Evolutionary conservation across 2,113 vertebrate genomes (phyloP), one percentile per base, ranked within the genome.

Genomic region (Heliornis fulica): DNA sequence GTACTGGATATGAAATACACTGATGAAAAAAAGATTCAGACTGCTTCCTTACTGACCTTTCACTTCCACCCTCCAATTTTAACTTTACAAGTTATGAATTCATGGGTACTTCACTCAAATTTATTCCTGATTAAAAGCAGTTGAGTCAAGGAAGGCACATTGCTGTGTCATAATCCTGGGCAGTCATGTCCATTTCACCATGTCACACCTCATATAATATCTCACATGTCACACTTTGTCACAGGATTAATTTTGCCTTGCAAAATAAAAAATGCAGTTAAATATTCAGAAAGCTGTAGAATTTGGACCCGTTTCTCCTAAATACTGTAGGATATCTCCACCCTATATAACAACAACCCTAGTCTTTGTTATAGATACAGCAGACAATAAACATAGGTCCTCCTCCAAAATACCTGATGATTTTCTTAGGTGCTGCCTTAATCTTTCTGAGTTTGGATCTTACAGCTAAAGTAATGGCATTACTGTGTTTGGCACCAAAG

Each of bases 1-100:
- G 36, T 76, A 34, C 26, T 83, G 90, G 93, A 91, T 89, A 69
- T 40, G 86, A 97, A 92, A 89, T 59, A 60, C n/a, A 89, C 22
- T 87, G 11, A 89, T 97, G 36, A 88, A 87, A 96, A 87, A 96
- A 96, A 77, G 18, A 66, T 54, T 91, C 45, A 54, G 64, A 50
- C 48, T 95, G 64, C 34, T 96, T 45, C 83, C 70, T 46, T 70
- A 56, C 32, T 51, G 54, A 36, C 3, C 4, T 32, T 28, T 48
- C 8, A 13, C 48, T 41, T 6, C 19, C 11, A 10, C 18, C 28
- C 22, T 7, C 18, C 22, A 22, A 31, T 65, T 90, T 85, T 54
- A 43, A 7, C 19, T 53, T 77, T 56, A 16, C 2, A 80, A 34
- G 7, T 38, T 76, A 87, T 50, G 32, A 68, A 83, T 56, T 93